Conservation (phyloP, 2,888 invertebrate genomes). For the Bombylius major region DNA sequence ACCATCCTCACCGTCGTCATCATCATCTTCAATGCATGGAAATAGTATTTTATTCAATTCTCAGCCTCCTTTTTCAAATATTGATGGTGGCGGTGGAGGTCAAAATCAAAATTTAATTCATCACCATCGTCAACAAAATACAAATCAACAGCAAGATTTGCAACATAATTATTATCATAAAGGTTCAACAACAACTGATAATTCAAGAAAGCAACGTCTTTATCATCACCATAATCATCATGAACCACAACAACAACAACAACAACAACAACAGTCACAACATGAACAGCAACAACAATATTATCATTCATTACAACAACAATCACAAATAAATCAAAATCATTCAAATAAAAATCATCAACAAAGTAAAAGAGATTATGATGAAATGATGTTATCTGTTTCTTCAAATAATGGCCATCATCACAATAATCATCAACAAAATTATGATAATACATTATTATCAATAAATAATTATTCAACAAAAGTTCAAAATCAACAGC, state of each 20-base stretch:
- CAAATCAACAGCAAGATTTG: conserved; percentile 3
- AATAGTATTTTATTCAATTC: not conserved
- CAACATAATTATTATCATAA: conserved; percentile 7
- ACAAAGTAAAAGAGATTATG: not conserved
- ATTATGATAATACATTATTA: not conserved
- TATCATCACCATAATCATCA: conserved; percentile 9
- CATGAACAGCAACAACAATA: not conserved
- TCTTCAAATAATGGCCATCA: not conserved
- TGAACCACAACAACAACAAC: not conserved
- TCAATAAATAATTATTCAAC: not conserved
- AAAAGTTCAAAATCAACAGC: not conserved
- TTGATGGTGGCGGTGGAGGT: not conserved
- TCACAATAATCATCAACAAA: not conserved
- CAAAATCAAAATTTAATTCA: not conserved
- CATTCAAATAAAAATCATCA: conserved; percentile 5
- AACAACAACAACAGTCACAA: conserved; percentile 3
- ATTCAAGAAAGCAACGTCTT: conserved; percentile 4
- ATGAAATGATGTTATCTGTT: not conserved
- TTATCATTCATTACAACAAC: not conserved
- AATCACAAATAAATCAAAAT: conserved; percentile 4
- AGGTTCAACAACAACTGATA: conserved; percentile 5
- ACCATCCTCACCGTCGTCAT: not conserved
- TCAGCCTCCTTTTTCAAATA: not conserved
- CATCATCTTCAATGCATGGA: not conserved
- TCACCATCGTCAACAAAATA: conserved; percentile 3